phyloP scores from a whole-genome alignment of 2,888 invertebrate genomes.

The Leistus spinibarbis region DNA sequence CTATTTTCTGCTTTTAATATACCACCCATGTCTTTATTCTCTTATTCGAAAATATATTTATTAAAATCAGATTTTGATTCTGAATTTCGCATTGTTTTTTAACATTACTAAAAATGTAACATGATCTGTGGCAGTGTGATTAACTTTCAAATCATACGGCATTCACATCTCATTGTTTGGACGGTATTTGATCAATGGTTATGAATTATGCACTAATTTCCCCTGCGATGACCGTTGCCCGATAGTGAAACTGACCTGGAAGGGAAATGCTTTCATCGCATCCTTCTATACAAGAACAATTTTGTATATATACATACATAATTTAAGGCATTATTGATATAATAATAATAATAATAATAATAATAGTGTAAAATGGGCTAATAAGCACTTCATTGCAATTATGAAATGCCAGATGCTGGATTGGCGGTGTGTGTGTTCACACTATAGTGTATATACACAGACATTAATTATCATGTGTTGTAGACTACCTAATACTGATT shows the following conservation, averaged over 20 bases:
- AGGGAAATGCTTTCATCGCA: neutral
- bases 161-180: too few species aligned
- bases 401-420: slow-evolving; percentile 18
- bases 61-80: too few species aligned
- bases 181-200: too few species aligned
- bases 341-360: neutral
- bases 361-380: slow-evolving; percentile 23
- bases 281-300: neutral
- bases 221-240: neutral
- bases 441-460: slow-evolving; percentile 12
- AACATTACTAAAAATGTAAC: too few species aligned
- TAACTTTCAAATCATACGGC: too few species aligned
- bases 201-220: neutral
- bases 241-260: neutral
- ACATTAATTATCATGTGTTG: slow-evolving; percentile 31
- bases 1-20: too few species aligned
- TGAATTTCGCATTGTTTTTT: too few species aligned
- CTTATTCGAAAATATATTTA: too few species aligned
- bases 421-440: neutral
- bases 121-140: too few species aligned
- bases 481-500: slow-evolving; percentile 31
- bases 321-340: too few species aligned
- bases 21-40: too few species aligned
- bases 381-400: slow-evolving; percentile 30
- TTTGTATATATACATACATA: neutral